These are phyloP conservation scores for Ormyrus rosae DNA, from an alignment of 2,888 invertebrate genomes.

Conservation along the genomic window DNA sequence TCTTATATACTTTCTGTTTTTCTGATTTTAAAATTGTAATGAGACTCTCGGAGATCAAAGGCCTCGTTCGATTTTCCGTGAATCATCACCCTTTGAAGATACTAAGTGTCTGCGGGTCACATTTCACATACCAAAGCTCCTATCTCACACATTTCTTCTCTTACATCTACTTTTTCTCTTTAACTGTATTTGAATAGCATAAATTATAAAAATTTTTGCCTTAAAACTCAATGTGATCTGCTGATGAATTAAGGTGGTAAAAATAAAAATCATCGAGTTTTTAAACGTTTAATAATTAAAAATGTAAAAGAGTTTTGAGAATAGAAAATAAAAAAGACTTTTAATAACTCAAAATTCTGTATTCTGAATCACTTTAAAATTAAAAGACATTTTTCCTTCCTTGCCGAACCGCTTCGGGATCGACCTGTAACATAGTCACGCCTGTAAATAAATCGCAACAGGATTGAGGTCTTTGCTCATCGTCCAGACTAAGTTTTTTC, in stretches of 20 bases:
- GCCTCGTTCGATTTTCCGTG: slow-evolving; percentile 29
- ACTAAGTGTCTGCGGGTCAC: slow-evolving; percentile 18
- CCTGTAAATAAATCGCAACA: no score
- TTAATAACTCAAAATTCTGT: no score
- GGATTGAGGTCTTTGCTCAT: no score
- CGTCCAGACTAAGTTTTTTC: no score
- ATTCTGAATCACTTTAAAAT: neutral
- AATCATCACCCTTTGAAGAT: slow-evolving; percentile 29
- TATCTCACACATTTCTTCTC: neutral
- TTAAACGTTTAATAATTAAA: no score
- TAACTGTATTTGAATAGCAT: neutral
- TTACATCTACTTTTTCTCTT: neutral
- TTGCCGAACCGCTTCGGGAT: neutral
- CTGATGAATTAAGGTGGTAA: no score
- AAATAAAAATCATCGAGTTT: no score
- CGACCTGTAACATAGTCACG: neutral
- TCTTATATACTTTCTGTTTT: no score
- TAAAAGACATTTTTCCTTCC: neutral
- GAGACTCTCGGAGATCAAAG: slow-evolving; percentile 28
- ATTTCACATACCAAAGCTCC: slow-evolving; percentile 5
- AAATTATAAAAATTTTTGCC: no score
- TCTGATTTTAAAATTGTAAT: slow-evolving; percentile 6
- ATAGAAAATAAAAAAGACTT: no score
- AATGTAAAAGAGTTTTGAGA: no score
- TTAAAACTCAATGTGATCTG: no score